Conservation (phyloP, 2,888 invertebrate species). For the Pterostichus madidus region DNA sequence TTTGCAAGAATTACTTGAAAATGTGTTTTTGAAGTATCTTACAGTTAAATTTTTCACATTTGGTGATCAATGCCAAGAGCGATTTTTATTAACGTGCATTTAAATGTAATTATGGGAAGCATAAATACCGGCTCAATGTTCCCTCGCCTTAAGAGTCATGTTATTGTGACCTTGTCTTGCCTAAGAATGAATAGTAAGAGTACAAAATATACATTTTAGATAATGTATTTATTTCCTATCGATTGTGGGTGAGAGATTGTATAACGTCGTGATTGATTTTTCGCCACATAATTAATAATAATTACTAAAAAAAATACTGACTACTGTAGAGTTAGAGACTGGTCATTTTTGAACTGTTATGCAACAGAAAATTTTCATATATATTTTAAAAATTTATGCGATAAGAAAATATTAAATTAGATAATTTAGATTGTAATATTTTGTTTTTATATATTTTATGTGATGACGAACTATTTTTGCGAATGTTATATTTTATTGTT, state of each 20-base stretch:
- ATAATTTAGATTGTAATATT: constrained; percentile 29
- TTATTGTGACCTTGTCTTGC: constrained; percentile 64
- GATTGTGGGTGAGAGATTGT: constrained; percentile 44
- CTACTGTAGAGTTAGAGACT: constrained; percentile 62
- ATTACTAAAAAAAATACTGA: constrained; percentile 44
- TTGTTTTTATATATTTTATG: constrained; percentile 40
- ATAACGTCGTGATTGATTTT: constrained; percentile 39
- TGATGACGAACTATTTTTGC: constrained; percentile 4
- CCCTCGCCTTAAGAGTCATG: constrained; percentile 66
- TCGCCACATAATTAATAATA: constrained; percentile 46
- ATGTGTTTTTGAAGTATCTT: not conserved
- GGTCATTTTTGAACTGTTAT: constrained; percentile 48
- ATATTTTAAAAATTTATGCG: constrained; percentile 23
- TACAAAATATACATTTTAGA: constrained; percentile 66
- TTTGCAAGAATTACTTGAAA: not conserved
- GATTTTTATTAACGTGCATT: constrained; percentile 52
- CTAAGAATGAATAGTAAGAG: constrained; percentile 64
- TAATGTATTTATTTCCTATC: constrained; percentile 66
- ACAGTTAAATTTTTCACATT: not conserved
- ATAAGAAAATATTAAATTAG: constrained; percentile 20
- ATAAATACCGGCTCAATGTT: constrained; percentile 61
- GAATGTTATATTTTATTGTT: constrained; percentile 23
- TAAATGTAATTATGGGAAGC: constrained; percentile 56
- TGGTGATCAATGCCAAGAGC: constrained; percentile 36
- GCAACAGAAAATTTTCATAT: constrained; percentile 26